Conservation (phyloP, 2,888 invertebrate species). For the Ophion costatus region DNA sequence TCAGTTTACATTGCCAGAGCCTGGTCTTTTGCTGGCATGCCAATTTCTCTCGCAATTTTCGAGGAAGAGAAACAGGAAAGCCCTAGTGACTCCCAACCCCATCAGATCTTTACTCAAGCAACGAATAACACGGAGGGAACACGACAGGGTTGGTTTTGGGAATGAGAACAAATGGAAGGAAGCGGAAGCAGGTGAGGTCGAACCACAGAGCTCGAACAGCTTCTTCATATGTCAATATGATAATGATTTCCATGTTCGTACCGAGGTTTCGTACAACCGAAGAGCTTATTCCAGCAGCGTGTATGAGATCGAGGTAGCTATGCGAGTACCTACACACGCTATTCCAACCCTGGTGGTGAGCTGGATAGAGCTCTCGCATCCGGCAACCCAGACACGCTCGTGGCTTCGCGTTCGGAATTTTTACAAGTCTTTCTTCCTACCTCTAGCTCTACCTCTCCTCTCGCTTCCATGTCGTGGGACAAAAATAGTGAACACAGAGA, state of each 20-base stretch:
- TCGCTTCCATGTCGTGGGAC: not conserved
- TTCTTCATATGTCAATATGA: slow-evolving; percentile 75
- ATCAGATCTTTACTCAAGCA: slow-evolving; percentile 1
- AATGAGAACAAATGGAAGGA: slow-evolving; percentile 3
- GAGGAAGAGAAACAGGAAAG: not conserved
- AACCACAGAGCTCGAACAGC: slow-evolving; percentile 30
- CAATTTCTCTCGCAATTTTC: not conserved
- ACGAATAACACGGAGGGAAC: slow-evolving; percentile 14
- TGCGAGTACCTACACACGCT: not conserved
- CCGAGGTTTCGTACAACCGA: slow-evolving; percentile 23
- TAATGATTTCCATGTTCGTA: slow-evolving; percentile 77
- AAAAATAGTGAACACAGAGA: slow-evolving; percentile 46
- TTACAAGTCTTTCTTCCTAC: slow-evolving; percentile 78
- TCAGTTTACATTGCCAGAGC: not conserved
- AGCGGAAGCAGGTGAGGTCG: not conserved
- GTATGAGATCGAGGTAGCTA: slow-evolving; percentile 6
- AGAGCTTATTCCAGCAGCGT: slow-evolving; percentile 25
- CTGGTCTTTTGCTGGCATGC: not conserved
- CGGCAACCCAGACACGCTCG: slow-evolving; percentile 79
- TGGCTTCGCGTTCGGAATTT: slow-evolving; percentile 77
- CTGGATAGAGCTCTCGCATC: slow-evolving; percentile 68
- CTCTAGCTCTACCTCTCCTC: not conserved
- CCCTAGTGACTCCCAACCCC: not conserved
- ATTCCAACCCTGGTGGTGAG: not conserved
- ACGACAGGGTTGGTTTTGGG: slow-evolving; percentile 10